Conservation (phyloP, 2,113 vertebrate genomes). For the Nicator chloris region DNA sequence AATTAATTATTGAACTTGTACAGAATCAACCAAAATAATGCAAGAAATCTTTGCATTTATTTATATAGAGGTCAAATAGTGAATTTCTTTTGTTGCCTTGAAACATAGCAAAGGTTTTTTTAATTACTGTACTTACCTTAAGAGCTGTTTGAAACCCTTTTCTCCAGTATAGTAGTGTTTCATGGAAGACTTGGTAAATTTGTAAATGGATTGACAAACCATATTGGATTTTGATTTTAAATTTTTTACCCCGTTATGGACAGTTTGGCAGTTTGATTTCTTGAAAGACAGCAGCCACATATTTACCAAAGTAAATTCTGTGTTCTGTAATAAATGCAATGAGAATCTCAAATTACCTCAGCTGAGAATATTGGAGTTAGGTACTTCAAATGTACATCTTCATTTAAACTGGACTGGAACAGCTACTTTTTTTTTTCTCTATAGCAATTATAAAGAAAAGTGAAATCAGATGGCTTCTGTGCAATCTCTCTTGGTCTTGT, state of each 20-base stretch:
- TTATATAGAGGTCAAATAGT: slow-evolving; percentile 20
- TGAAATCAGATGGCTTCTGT: neutral
- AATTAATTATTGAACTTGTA: slow-evolving; percentile 31
- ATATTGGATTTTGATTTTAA: neutral
- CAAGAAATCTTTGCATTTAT: slow-evolving; percentile 34
- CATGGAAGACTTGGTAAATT: neutral
- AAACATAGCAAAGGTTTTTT: neutral
- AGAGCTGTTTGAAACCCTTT: neutral
- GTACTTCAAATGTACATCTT: neutral
- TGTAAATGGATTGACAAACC: neutral
- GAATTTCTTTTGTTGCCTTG: neutral
- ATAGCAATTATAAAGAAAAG: neutral
- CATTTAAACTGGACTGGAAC: slow-evolving; percentile 9
- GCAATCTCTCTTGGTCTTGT: neutral
- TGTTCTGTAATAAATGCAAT: neutral
- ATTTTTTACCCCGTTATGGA: neutral
- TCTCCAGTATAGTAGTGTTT: neutral
- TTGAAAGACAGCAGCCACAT: neutral
- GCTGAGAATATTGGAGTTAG: neutral
- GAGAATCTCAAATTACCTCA: neutral
- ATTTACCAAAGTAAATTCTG: neutral
- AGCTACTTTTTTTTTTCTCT: neutral
- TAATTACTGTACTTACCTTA: neutral
- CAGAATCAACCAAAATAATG: slow-evolving; percentile 41
- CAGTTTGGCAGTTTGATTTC: neutral